phyloP scores from a whole-genome alignment of 2,888 invertebrate genomes.

The Caenorhabditis macrosperma region DNA sequence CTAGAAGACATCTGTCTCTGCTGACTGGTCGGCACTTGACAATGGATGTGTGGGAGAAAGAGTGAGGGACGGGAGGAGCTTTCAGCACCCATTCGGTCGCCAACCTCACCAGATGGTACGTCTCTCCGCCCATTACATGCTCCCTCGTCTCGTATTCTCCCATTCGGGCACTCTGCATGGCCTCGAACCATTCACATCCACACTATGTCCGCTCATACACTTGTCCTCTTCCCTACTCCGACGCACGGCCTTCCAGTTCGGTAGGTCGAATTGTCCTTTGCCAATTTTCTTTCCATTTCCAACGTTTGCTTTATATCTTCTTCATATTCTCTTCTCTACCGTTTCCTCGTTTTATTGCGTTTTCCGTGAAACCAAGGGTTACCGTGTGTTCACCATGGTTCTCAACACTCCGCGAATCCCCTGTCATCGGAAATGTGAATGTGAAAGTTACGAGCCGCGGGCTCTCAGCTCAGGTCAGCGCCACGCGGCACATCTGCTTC shows the following conservation, averaged over 20 bases:
- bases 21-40: not conserved
- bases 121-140: not conserved
- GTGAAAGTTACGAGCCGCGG: conserved; percentile 36
- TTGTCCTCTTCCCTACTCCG: not conserved
- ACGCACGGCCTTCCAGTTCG: conserved; percentile 6
- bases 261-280: not conserved
- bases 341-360: not conserved
- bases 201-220: not conserved
- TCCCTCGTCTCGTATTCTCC: not conserved
- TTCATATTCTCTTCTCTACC: too few species aligned
- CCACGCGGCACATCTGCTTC: conserved; percentile 14
- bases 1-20: conserved; percentile 13
- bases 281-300: not conserved
- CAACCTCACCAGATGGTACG: conserved; percentile 12
- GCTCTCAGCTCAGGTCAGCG: conserved; percentile 6
- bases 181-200: conserved; percentile 9
- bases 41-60: not conserved
- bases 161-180: not conserved
- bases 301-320: not conserved
- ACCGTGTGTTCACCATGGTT: not conserved
- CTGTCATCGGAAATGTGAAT: conserved; percentile 20
- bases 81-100: not conserved
- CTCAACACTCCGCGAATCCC: not conserved
- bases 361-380: not conserved
- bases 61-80: not conserved